phyloP scores from a whole-genome alignment of 2,113 vertebrate genomes.

The Catharus fuscescens region DNA sequence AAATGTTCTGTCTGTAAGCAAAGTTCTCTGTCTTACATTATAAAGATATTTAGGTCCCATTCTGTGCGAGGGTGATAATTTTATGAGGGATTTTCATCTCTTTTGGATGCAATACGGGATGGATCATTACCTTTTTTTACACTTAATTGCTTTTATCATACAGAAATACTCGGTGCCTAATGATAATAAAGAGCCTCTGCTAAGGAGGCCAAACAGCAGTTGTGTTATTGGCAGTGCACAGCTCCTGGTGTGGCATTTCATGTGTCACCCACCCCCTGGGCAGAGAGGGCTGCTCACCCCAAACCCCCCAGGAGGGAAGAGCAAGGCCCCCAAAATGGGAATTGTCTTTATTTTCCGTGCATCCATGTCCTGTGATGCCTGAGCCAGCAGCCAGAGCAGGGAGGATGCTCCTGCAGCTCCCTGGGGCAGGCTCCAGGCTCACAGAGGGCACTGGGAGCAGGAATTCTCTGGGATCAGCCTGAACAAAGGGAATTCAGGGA shows the following conservation, averaged over 20 bases:
- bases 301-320: background rate
- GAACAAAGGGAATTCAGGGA: background rate
- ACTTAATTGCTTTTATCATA: slow-evolving; percentile 64
- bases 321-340: background rate
- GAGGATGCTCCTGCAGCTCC: background rate
- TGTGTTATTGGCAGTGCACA: background rate
- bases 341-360: background rate
- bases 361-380: background rate
- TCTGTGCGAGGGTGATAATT: slow-evolving; percentile 39
- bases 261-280: background rate
- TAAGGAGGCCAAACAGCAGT: slow-evolving; percentile 23
- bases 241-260: rapidly evolving
- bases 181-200: slow-evolving; percentile 35
- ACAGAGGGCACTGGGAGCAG: background rate
- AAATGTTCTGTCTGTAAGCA: slow-evolving; percentile 27
- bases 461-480: background rate
- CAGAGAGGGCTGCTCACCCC: background rate
- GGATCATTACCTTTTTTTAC: slow-evolving; percentile 59
- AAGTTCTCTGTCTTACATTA: slow-evolving; percentile 35
- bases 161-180: slow-evolving; percentile 16
- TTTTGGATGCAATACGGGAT: slow-evolving; percentile 20
- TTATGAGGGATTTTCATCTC: slow-evolving; percentile 43
- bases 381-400: rapidly evolving
- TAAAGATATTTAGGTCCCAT: slow-evolving; percentile 50
- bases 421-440: background rate